Conservation (phyloP, 2,113 vertebrate genomes). For the Mandrillus leucophaeus region DNA sequence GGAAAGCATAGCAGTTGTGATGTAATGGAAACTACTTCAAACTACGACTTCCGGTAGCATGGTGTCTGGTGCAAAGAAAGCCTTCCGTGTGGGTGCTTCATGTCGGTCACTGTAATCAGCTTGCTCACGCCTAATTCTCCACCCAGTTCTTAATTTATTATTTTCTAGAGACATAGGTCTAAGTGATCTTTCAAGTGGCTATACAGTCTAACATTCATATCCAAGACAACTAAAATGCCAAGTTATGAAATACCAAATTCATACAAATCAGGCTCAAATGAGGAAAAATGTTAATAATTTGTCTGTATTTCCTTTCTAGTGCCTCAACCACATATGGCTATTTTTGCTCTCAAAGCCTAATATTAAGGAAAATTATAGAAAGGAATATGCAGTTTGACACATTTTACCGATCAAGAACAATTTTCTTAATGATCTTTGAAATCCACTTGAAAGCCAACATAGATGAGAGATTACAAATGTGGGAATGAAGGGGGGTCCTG, state of each 20-base stretch:
- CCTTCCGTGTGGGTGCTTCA: rapidly evolving
- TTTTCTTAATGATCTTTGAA: neutral
- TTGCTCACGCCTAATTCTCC: neutral
- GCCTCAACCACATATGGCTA: neutral
- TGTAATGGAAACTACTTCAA: neutral
- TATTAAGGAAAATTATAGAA: neutral
- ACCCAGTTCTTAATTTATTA: neutral
- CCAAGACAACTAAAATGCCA: neutral
- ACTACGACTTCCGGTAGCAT: rapidly evolving
- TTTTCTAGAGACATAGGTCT: neutral
- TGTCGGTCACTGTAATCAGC: too few relatives aligned
- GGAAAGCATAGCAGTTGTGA: rapidly evolving
- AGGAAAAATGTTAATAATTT: neutral
- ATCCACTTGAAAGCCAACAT: neutral
- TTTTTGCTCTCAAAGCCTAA: neutral
- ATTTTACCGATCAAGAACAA: neutral
- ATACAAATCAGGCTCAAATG: neutral
- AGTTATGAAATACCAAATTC: neutral
- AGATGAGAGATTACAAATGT: neutral
- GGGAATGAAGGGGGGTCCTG: neutral
- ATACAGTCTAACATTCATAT: neutral
- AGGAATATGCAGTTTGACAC: neutral
- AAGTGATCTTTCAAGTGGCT: neutral
- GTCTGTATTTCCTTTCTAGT: neutral
- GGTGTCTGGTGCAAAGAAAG: neutral